A percentile compares a stretch with the other conserved stretches of the same genome.
These are phyloP conservation scores for Calidris pygmaea DNA, from an alignment of 2,113 vertebrate genomes.

Conservation along the genomic window DNA sequence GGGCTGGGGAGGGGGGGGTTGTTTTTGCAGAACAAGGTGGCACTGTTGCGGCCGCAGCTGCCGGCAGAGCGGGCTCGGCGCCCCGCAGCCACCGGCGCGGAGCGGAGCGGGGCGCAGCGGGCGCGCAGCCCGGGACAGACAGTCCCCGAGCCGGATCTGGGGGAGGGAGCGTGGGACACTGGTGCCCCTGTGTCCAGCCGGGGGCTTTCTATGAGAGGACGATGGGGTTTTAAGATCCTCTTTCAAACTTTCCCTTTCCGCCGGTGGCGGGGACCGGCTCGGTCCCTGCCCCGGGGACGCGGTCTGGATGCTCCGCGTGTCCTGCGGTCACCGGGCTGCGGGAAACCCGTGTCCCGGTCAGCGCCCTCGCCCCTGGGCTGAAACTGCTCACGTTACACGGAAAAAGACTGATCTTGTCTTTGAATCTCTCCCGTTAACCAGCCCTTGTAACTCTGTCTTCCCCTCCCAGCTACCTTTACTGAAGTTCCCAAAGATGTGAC, in stretches of 20 bases:
- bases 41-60: conserved; percentile 28
- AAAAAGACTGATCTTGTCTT: background rate
- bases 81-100: background rate
- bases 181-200: background rate
- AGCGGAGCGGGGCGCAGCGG: background rate
- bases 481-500: conserved; percentile 95
- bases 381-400: background rate
- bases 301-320: background rate
- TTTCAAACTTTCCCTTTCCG: background rate
- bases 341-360: background rate
- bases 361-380: background rate
- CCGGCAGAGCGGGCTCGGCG: background rate
- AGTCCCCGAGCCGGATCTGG: background rate
- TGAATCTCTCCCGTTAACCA: conserved; percentile 46
- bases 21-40: background rate
- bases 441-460: conserved; percentile 67
- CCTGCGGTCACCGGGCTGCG: background rate
- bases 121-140: background rate
- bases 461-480: conserved; percentile 85
- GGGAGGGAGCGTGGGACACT: background rate
- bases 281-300: background rate
- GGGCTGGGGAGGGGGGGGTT: background rate
- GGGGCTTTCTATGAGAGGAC: background rate
- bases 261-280: background rate
- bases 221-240: background rate